These are phyloP conservation scores for Synanthedon myopaeformis DNA, from an alignment of 2,888 invertebrate genomes.

Conservation along the genomic window DNA sequence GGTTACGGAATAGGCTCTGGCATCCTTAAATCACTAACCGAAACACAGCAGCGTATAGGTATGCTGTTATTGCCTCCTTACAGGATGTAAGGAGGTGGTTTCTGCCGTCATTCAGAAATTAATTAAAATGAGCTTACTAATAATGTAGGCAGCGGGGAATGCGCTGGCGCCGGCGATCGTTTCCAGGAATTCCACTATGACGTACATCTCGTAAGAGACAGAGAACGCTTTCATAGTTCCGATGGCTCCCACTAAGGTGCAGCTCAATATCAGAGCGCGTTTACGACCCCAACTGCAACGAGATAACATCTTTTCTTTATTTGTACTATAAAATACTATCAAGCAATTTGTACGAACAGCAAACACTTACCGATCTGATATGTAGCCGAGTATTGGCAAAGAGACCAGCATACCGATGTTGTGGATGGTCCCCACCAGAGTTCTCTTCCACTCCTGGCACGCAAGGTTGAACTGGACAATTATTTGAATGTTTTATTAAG, in stretches of 20 bases:
- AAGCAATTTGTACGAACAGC: neutral
- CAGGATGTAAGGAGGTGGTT: too few relatives aligned
- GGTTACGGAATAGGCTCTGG: too few relatives aligned
- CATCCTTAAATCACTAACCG: too few relatives aligned
- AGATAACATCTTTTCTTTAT: neutral
- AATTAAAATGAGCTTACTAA: conserved; percentile 29
- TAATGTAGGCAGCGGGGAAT: conserved; percentile 69
- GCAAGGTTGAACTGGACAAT: conserved; percentile 50
- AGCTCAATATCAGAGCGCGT: conserved; percentile 45
- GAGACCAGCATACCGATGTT: conserved; percentile 80
- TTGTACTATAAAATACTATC: neutral
- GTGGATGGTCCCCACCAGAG: conserved; percentile 80
- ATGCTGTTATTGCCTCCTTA: too few relatives aligned
- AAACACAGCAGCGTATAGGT: too few relatives aligned
- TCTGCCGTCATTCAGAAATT: too few relatives aligned
- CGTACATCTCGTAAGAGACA: conserved; percentile 69
- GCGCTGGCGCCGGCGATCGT: conserved; percentile 70
- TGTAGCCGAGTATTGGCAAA: conserved; percentile 76
- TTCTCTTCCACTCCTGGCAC: conserved; percentile 78
- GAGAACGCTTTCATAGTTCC: conserved; percentile 71
- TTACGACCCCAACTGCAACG: conserved; percentile 52
- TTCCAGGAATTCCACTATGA: conserved; percentile 69
- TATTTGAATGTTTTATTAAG: neutral
- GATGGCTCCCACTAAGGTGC: conserved; percentile 47
- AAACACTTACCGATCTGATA: conserved; percentile 73